These are phyloP conservation scores for Aphidius colemani DNA, from an alignment of 2,888 invertebrate species.

Conservation along the genomic window DNA sequence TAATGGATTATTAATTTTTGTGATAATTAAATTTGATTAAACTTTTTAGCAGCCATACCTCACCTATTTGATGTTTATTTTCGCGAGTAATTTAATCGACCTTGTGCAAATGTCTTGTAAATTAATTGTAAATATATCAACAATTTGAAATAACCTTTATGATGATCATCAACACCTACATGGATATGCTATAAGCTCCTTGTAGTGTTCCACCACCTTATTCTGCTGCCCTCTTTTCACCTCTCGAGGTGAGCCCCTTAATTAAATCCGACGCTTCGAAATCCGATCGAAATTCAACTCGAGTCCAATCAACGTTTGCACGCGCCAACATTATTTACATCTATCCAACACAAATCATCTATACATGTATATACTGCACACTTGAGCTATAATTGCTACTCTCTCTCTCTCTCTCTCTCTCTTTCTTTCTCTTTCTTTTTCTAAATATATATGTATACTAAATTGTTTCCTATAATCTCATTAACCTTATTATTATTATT, in stretches of 20 bases:
- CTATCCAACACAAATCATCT: constrained; percentile 9
- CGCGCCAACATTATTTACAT: constrained; percentile 26
- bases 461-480: not conserved
- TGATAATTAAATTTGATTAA: not conserved
- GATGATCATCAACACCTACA: not conserved
- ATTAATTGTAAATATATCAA: not conserved
- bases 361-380: not conserved
- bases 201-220: not conserved
- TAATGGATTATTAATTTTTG: constrained; percentile 1
- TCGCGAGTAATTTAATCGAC: too few species aligned
- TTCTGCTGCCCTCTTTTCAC: constrained; percentile 13
- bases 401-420: constrained; percentile 11
- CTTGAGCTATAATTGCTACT: not conserved
- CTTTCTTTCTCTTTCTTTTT: constrained; percentile 12
- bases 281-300: constrained; percentile 40
- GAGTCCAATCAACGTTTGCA: constrained; percentile 29
- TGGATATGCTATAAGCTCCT: too few species aligned
- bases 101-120: too few species aligned
- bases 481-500: not conserved
- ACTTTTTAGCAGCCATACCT: too few species aligned
- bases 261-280: constrained; percentile 40
- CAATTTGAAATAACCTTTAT: not conserved
- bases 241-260: constrained; percentile 33
- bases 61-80: too few species aligned
- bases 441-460: not conserved